Percentiles rank a stretch among this genome's conserved stretches.
Evolutionary conservation across 2,888 invertebrate species (phyloP).

Genomic region (Tigriopus californicus): DNA sequence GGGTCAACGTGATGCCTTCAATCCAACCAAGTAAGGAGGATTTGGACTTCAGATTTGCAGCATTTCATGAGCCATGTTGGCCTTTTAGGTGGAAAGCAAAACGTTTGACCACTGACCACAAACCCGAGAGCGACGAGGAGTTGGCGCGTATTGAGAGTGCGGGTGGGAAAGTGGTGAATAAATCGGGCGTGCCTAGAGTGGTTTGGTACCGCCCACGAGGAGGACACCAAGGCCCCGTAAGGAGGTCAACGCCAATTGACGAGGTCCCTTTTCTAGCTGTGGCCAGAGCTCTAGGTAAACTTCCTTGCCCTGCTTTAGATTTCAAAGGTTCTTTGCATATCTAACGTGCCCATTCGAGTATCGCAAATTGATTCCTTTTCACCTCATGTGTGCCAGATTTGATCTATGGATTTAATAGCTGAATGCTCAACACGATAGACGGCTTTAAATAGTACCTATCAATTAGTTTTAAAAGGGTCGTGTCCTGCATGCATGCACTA

Average conservation of each 20-base stretch:
- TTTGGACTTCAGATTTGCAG: no score
- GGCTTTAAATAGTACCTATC: no score
- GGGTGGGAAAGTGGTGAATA: conserved; percentile 49
- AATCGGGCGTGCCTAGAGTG: conserved; percentile 75
- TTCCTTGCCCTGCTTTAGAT: no score
- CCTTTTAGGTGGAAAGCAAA: conserved; percentile 46
- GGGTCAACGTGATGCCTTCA: conserved; percentile 45
- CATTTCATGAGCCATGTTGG: conserved; percentile 17
- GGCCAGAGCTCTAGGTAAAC: conserved; percentile 62
- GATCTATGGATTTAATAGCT: no score
- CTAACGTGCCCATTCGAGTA: no score
- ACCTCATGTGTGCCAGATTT: no score
- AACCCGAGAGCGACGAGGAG: conserved; percentile 73
- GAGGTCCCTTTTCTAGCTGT: conserved; percentile 91
- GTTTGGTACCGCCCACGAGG: conserved; percentile 86
- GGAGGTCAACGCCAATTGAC: conserved; percentile 72
- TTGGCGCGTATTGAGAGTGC: conserved; percentile 50
- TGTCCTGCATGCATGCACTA: no score
- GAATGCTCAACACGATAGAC: no score
- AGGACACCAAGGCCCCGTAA: conserved; percentile 66
- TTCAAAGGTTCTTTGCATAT: no score
- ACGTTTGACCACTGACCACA: conserved; percentile 76
- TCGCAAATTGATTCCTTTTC: no score
- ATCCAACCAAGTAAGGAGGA: neutral
- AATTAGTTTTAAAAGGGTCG: no score